Base-by-base conservation (phyloP, 2,888 invertebrate genomes). In the Coelogynopora nodosa region DNA sequence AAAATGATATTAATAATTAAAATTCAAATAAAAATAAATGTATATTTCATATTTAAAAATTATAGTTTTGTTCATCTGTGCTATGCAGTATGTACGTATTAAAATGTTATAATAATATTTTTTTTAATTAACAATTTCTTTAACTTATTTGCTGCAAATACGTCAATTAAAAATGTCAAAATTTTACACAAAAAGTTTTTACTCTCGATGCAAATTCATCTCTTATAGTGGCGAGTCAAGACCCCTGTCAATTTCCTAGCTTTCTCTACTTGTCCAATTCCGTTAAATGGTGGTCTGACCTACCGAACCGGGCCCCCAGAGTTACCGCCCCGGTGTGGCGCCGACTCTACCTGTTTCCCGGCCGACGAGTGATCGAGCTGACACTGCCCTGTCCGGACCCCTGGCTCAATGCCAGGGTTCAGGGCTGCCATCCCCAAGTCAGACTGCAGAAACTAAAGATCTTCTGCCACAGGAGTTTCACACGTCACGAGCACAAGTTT, bases 221-320 rank as follows among this genome's bases (percentile, higher is more conserved):
- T 49, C 5, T 49, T 49, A 49, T 18, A 49, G 49, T 49, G 49
- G 5, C 49, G 10, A 49, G 18, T 83, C 83, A 83, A 83, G n/a
- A 31, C 30, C n/a, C 28, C 31, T 83, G 83, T 30, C 18, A 83
- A n/a, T 83, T 83, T 30, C 83, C 83, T 30, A n/a, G 30, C n/a
- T 83, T 83, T 83, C 83, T 83, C 30, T 30, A 83, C 27, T n/a
- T 31, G 5, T 30, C 83, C 5, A n/a, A n/a, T 2, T 30, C 83
- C 1, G 28, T 30, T 2, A 2, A 27, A 5, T 83, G 83, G 83
- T 83, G 83, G 83, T 83, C 83, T 30, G 83, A 83, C 30, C 5
- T 83, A 18, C 49, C 49, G 18, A 49, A 49, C 49, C 49, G 49
- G 18, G 49, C 49, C 49, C 49, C 49, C 10, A 5, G 49, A 13